Evolutionary conservation across 2,797 vertebrate genomes (phyloP).

Genomic region (Arvicola amphibius): DNA sequence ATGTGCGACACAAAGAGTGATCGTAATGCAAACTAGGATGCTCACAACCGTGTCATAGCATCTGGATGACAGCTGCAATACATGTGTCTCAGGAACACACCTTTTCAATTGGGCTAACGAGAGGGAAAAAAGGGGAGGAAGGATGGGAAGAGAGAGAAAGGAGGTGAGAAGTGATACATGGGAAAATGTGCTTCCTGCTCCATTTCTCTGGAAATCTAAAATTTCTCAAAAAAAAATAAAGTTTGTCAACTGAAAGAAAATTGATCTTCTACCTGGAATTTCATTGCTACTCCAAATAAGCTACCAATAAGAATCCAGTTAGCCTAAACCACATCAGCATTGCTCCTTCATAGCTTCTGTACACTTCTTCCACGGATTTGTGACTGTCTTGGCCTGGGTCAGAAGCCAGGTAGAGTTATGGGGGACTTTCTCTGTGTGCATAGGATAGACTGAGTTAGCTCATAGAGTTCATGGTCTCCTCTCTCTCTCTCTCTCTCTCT

Average conservation of each 20-base stretch:
- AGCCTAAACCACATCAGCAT: not conserved
- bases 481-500: too few relatives aligned
- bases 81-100: not conserved
- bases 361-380: not conserved
- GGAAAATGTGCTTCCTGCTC: not conserved
- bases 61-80: not conserved
- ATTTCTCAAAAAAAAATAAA: not conserved
- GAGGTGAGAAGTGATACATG: accelerated
- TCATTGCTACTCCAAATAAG: not conserved
- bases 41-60: not conserved
- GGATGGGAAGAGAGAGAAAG: not conserved
- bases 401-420: not conserved
- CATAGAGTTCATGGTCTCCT: not conserved
- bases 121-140: not conserved
- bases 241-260: not conserved
- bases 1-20: not conserved
- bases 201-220: not conserved
- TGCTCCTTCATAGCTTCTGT: not conserved
- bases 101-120: not conserved
- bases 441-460: not conserved
- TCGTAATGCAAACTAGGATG: not conserved
- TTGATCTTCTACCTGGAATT: not conserved
- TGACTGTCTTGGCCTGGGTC: not conserved
- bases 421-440: accelerated
- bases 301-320: not conserved